These are phyloP conservation scores for Campylomormyrus numenius DNA, from an alignment of 2,113 vertebrate genomes.

Conservation along the genomic window DNA sequence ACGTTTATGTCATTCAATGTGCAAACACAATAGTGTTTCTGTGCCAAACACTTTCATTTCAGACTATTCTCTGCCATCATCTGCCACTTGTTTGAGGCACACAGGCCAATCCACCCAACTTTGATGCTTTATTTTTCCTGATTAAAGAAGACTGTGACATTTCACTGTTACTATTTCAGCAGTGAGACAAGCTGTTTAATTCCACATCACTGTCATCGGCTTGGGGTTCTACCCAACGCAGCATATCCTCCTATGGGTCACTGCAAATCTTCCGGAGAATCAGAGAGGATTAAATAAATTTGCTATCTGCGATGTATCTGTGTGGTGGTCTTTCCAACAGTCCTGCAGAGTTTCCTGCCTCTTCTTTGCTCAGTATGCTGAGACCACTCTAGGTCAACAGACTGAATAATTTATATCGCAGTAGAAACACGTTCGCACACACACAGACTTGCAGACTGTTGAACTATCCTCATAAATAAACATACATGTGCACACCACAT, in stretches of 20 bases:
- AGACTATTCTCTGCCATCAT: neutral
- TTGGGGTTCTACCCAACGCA: neutral
- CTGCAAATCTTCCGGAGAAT: neutral
- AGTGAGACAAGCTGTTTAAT: neutral
- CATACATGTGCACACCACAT: neutral
- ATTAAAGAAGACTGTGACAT: neutral
- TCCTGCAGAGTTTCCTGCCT: constrained; percentile 45
- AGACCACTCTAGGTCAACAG: constrained; percentile 65
- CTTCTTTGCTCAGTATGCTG: constrained; percentile 59
- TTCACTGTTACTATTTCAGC: neutral
- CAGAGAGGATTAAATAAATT: neutral
- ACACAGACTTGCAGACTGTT: constrained; percentile 7
- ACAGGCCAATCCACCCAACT: neutral
- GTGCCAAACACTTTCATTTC: neutral
- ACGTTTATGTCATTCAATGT: neutral
- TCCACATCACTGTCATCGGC: neutral
- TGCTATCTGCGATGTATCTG: neutral
- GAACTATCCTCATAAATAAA: neutral
- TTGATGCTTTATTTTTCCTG: neutral
- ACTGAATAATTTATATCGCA: constrained; percentile 63
- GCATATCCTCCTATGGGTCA: neutral
- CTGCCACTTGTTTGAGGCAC: neutral
- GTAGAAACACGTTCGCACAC: constrained; percentile 20
- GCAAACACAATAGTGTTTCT: neutral
- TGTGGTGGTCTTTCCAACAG: constrained; percentile 33